Conservation (phyloP, 2,888 invertebrate species). For the Andrena bucephala region DNA sequence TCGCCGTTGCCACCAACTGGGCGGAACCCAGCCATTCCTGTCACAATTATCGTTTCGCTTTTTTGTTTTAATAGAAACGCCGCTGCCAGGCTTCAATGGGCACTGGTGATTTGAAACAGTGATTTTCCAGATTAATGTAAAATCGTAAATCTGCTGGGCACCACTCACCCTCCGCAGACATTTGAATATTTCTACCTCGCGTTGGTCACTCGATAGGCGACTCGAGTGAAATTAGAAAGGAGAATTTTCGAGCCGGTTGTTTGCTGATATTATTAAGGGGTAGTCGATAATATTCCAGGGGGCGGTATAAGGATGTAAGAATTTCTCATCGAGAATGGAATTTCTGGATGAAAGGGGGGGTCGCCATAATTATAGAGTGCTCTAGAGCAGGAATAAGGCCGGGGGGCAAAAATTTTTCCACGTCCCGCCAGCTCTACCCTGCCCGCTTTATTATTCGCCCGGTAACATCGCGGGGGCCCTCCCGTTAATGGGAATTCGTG, state of each 20-base stretch:
- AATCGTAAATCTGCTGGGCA: background rate
- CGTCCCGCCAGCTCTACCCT: background rate
- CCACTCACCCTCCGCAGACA: background rate
- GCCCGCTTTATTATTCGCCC: constrained; percentile 54
- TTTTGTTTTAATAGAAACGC: constrained; percentile 2
- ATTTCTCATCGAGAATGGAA: constrained; percentile 1
- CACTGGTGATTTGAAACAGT: background rate
- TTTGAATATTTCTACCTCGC: constrained; percentile 1
- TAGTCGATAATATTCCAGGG: background rate
- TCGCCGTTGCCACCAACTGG: background rate
- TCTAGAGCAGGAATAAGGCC: constrained; percentile 21
- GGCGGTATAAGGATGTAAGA: background rate
- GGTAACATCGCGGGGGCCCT: constrained; percentile 49
- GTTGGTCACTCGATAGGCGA: too few species aligned
- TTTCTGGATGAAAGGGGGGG: background rate
- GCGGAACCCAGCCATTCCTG: background rate
- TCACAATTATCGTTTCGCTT: constrained; percentile 3
- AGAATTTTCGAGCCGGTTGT: background rate
- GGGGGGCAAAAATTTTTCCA: constrained; percentile 37
- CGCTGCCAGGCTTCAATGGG: background rate
- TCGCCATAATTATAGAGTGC: constrained; percentile 23
- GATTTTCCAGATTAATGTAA: constrained; percentile 5
- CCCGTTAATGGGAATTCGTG: constrained; percentile 70
- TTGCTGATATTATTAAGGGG: background rate
- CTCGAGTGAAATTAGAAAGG: background rate